Evolutionary conservation across 2,888 invertebrate species (phyloP), one percentile per base, ranked within the genome.

Genomic region (Lasioglossum vierecki): DNA sequence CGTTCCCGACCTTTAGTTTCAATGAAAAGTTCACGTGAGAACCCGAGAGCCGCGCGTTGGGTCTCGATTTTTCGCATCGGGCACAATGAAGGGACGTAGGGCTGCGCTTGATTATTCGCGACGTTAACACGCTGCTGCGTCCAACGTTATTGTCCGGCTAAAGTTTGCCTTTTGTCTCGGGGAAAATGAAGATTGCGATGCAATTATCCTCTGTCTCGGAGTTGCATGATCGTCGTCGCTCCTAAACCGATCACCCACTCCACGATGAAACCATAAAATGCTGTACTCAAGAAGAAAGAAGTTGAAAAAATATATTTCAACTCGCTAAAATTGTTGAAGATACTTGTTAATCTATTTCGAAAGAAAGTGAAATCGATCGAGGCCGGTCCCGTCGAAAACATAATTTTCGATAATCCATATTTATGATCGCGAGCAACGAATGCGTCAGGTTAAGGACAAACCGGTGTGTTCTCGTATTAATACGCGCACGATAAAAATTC

Each of bases 371-470:
- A 3, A 35, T 35, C 35, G 35, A 35, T 35, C 35, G 35, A 35
- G 35, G 35, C 35, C 35, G 35, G 35, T 35, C 39, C 39, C 39
- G 39, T 39, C 5, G 39, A 4, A 39, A 39, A 39, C 5, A 81
- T 80, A 85, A 82, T 89, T 90, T 91, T 85, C 83, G 86, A 79
- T 88, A 86, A 90, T 92, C 85, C 90, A 87, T 88, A 91, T 89
- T 91, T 89, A 91, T 85, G 86, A 88, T 77, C 66, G 15, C n/a
- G 18, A 35, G 74, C 57, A n/a, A 79, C 77, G 30, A 30, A 77
- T 68, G 35, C 68, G 30, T 49, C 63, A 35, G 72, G 78, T 78
- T 79, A 84, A 84, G 88, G 87, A 86, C 81, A 74, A 88, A 88
- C 78, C 76, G 63, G 72, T 39, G 72, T 35, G 41, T 46, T 60